A percentile compares a stretch with the other conserved stretches of the same genome.
Conservation (phyloP, 2,113 vertebrate species). For the Tinamus guttatus region DNA sequence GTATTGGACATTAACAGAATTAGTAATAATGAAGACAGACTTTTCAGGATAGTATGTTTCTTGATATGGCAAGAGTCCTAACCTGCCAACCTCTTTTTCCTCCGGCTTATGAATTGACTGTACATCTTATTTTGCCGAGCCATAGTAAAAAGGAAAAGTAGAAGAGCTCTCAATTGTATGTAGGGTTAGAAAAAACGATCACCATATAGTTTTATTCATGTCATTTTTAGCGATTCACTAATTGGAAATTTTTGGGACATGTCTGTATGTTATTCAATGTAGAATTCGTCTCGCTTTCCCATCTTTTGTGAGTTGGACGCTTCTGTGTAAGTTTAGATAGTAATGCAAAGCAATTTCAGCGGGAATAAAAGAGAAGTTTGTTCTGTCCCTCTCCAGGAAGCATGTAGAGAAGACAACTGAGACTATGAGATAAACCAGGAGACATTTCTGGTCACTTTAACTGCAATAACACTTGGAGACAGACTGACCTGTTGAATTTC, state of each 20-base stretch:
- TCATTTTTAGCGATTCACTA: neutral
- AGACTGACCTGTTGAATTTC: neutral
- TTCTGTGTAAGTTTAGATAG: neutral
- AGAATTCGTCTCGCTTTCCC: neutral
- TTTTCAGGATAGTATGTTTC: neutral
- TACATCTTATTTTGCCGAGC: neutral
- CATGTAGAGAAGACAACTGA: neutral
- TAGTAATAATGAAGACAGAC: neutral
- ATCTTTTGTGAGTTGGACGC: neutral
- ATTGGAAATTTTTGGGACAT: neutral
- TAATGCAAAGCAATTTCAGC: neutral
- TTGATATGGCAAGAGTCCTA: neutral
- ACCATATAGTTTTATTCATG: neutral
- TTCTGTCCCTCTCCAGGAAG: neutral
- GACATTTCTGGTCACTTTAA: neutral
- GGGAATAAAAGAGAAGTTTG: neutral
- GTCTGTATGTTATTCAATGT: neutral
- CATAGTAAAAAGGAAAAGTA: neutral
- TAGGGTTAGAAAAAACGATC: neutral
- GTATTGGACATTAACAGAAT: neutral
- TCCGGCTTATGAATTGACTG: neutral
- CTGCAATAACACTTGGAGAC: neutral
- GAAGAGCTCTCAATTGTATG: neutral
- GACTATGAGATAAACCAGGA: neutral
- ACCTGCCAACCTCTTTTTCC: neutral